Percentiles rank a stretch among this genome's conserved stretches.
phyloP scores from a whole-genome alignment of 2,113 vertebrate genomes.

The Rhabdornis inornatus region DNA sequence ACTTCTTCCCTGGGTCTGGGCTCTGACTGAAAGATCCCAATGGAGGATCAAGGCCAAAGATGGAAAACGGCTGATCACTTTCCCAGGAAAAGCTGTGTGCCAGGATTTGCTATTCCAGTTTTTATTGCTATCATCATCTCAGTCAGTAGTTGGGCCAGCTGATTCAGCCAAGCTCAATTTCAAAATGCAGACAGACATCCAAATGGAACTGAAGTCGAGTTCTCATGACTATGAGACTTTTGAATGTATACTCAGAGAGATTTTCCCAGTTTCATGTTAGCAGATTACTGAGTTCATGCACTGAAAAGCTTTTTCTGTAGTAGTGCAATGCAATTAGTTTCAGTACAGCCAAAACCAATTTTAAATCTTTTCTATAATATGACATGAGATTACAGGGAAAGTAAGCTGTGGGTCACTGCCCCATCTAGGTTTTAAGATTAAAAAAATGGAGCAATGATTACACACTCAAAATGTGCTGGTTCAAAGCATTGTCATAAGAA shows the following conservation, averaged over 20 bases:
- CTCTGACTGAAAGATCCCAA: constrained; percentile 11
- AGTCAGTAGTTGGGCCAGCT: constrained; percentile 11
- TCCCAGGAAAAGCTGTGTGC: neutral
- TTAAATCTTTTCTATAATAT: neutral
- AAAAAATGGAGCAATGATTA: neutral
- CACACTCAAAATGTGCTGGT: neutral
- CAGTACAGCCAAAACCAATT: neutral
- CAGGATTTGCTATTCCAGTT: constrained; percentile 28
- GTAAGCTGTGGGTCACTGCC: neutral
- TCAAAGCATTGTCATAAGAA: neutral
- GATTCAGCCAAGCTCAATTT: constrained; percentile 43
- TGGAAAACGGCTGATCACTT: constrained; percentile 21
- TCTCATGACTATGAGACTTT: neutral
- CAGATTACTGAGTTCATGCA: neutral
- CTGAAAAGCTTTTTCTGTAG: neutral
- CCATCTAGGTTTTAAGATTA: neutral
- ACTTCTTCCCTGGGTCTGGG: neutral
- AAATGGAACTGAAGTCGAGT: constrained; percentile 4
- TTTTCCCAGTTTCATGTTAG: neutral
- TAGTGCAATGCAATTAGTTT: neutral
- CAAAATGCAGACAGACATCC: neutral
- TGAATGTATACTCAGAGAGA: neutral
- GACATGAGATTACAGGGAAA: neutral
- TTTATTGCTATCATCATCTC: constrained; percentile 57
- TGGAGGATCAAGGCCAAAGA: constrained; percentile 43